Evolutionary conservation across 2,888 invertebrate species (phyloP).

Genomic region (Orthosia gothica): DNA sequence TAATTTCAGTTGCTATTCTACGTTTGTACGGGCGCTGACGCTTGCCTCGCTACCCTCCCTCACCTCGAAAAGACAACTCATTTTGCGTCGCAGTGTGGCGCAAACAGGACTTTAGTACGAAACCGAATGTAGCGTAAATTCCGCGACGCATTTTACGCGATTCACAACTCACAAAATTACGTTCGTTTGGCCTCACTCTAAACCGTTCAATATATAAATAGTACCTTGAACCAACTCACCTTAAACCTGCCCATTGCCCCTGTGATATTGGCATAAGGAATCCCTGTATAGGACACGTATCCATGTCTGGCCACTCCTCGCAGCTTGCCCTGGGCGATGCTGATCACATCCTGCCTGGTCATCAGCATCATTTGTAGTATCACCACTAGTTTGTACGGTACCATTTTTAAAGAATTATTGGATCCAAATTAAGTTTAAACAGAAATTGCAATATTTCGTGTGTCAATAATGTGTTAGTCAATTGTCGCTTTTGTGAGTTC

Average conservation of each 20-base stretch:
- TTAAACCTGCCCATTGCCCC: constrained; percentile 77
- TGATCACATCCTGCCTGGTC: constrained; percentile 73
- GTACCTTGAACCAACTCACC: constrained; percentile 68
- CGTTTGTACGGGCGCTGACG: too few species aligned
- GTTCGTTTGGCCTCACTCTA: too few species aligned
- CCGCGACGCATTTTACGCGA: too few species aligned
- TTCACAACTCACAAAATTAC: too few species aligned
- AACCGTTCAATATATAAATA: too few species aligned
- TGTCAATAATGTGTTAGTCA: background rate
- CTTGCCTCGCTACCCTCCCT: too few species aligned
- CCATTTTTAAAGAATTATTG: constrained; percentile 30
- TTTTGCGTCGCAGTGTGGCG: too few species aligned
- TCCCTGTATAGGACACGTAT: constrained; percentile 81
- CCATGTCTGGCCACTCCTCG: constrained; percentile 78
- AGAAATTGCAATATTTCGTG: background rate
- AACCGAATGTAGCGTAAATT: too few species aligned
- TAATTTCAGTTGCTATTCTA: too few species aligned
- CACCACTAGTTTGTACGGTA: constrained; percentile 45
- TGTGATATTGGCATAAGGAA: constrained; percentile 82
- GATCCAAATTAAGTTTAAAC: background rate
- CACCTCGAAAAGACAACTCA: too few species aligned
- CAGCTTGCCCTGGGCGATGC: constrained; percentile 81
- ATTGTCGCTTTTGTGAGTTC: background rate
- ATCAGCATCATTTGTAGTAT: constrained; percentile 53
- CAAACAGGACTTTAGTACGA: too few species aligned